phyloP scores from a whole-genome alignment of 2,888 invertebrate species.

The Agrypnus murinus region DNA sequence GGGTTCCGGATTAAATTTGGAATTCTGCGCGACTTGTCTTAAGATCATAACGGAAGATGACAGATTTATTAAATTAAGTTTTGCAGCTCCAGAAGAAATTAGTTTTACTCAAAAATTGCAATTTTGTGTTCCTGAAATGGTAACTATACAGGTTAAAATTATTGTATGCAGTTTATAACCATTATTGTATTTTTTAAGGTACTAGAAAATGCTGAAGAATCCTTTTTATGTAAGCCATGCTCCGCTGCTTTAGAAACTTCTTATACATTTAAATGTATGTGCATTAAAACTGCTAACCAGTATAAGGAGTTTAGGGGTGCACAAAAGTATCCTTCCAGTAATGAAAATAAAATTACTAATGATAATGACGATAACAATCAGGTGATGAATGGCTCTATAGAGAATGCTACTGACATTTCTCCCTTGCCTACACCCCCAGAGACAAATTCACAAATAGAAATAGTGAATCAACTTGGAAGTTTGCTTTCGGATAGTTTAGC shows the following conservation, averaged over 20 bases:
- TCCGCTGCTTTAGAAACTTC: conserved; percentile 35
- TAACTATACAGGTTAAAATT: conserved; percentile 10
- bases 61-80: conserved; percentile 32
- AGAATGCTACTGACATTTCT: no score
- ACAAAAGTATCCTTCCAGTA: no score
- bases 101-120: conserved; percentile 37
- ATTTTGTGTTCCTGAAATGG: conserved; percentile 47
- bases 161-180: not conserved
- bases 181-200: conserved; percentile 18
- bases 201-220: conserved; percentile 22
- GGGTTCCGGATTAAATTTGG: not conserved
- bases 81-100: conserved; percentile 29
- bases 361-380: no score
- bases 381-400: no score
- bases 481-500: conserved; percentile 18
- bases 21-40: conserved; percentile 42
- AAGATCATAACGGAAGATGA: conserved; percentile 20
- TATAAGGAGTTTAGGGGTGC: conserved; percentile 9
- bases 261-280: conserved; percentile 43
- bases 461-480: conserved; percentile 11
- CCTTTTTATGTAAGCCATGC: conserved; percentile 36
- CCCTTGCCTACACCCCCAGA: no score
- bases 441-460: conserved; percentile 1
- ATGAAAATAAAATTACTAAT: no score
- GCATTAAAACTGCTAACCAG: conserved; percentile 32